Base-by-base conservation (phyloP, 2,797 vertebrate species). In the Manis pentadactyla region DNA sequence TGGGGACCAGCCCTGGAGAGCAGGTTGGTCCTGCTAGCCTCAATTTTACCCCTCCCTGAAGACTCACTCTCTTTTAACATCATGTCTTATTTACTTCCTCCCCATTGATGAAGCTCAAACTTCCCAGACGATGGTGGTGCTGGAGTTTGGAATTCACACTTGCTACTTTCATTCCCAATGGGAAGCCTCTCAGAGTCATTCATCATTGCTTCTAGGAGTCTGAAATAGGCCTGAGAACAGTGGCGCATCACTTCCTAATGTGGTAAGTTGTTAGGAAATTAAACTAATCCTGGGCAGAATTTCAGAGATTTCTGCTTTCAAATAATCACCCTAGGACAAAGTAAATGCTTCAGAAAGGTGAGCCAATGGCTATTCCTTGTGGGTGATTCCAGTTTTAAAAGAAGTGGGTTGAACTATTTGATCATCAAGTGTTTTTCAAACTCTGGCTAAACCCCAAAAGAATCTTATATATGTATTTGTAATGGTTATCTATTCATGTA, bases 371-470 rank as follows among this genome's bases (percentile, higher is more conserved):
- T 95, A 49, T 63, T 82, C 29, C 49, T 71, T 14, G 63, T 39
- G 37, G 4, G 9, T 86, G 27, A n/a, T n/a, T 27, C 68, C n/a
- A 4, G 10, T 39, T 87, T 92, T 42, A 77, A 92, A 63, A 55
- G 90, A 49, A 95, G 25, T 34, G 14, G 21, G 14, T 83, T 49
- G 0, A 2, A 63, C 0, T 78, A 42, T 51, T 64, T 74, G 66
- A 57, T 95, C 66, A 57, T 55, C 73, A 39, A 37, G 13, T 93
- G 49, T 37, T 66, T 81, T 92, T 71, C 21, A 61, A 88, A 37
- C 15, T 91, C 39, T 81, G n/a, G 53, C 18, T 39, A 86, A 96
- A 92, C 55, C 10, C 12, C 83, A 79, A 82, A 87, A 63, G 83
- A 46, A 55, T 46, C 46, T 46, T 46, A 75, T 3, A n/a, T 46